Conservation (phyloP, 1,140 invertebrate genomes). For the Catajapyx aquilonaris region DNA sequence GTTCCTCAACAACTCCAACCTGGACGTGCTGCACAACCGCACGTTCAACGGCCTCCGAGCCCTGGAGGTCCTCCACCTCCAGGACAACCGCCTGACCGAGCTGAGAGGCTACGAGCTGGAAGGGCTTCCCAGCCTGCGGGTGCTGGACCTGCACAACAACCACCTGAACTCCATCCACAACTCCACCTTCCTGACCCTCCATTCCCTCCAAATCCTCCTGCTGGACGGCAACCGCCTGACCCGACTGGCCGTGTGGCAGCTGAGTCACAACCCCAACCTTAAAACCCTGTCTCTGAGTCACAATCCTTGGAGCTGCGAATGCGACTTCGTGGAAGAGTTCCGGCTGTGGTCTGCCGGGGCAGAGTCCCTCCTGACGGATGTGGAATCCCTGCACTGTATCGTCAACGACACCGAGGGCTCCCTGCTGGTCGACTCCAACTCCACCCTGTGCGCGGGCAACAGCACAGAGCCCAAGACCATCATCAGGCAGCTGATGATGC, state of each 20-base stretch:
- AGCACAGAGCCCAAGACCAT: constrained; percentile 47
- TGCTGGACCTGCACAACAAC: constrained; percentile 42
- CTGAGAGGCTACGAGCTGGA: constrained; percentile 69
- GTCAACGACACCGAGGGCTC: constrained; percentile 13
- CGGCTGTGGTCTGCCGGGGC: constrained; percentile 49
- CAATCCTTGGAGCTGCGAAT: constrained; percentile 77
- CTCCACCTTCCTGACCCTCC: constrained; percentile 48
- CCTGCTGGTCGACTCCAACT: constrained; percentile 14
- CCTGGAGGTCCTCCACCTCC: constrained; percentile 56
- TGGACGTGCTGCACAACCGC: constrained; percentile 66
- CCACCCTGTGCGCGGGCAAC: constrained; percentile 30
- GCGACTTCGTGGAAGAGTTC: constrained; percentile 55
- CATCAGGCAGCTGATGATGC: constrained; percentile 41
- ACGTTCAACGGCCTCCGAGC: constrained; percentile 73
- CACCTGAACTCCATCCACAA: constrained; percentile 48
- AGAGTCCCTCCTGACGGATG: constrained; percentile 37
- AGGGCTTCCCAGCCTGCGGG: constrained; percentile 34
- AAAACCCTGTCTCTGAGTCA: constrained; percentile 44
- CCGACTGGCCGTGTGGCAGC: constrained; percentile 50
- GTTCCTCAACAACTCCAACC: constrained; percentile 63
- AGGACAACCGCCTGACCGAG: constrained; percentile 49
- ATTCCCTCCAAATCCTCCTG: constrained; percentile 41
- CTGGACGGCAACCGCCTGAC: constrained; percentile 57
- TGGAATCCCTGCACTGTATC: constrained; percentile 17
- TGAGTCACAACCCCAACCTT: constrained; percentile 42